Percentiles rank a stretch among this genome's conserved stretches.
Conservation (phyloP, 1,140 invertebrate species). For the Sycobia sp. region DNA sequence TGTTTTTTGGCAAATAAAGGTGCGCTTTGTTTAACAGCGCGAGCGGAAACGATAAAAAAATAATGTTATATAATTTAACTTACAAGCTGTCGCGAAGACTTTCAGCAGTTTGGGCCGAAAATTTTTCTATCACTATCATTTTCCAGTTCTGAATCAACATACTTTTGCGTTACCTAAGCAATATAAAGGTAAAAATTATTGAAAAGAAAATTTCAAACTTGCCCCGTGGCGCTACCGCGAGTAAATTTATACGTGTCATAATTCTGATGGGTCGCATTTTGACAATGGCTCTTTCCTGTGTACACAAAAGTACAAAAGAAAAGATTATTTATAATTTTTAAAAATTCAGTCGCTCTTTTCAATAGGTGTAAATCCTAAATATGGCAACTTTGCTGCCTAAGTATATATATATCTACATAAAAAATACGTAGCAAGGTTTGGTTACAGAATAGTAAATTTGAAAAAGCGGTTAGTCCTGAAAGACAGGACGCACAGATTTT, state of each 20-base stretch:
- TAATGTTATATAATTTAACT: background rate
- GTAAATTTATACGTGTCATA: slow-evolving; percentile 7
- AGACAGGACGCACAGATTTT: background rate
- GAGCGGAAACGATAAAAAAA: background rate
- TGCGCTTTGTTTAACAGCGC: background rate
- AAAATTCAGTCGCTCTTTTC: slow-evolving; percentile 16
- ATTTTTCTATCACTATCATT: background rate
- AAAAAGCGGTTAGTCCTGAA: slow-evolving; percentile 17
- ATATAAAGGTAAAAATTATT: background rate
- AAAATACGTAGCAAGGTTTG: slow-evolving; percentile 1
- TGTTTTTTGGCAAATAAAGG: slow-evolving; percentile 15
- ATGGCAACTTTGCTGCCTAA: slow-evolving; percentile 23
- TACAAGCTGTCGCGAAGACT: slow-evolving; percentile 7
- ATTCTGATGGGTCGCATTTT: slow-evolving; percentile 19
- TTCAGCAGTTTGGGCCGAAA: background rate
- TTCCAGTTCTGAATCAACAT: background rate
- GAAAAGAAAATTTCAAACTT: no score
- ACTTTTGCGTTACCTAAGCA: no score
- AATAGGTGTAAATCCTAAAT: slow-evolving; percentile 24
- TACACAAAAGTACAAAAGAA: slow-evolving; percentile 12
- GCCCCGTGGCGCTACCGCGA: no score
- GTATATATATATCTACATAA: slow-evolving; percentile 13
- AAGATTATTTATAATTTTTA: slow-evolving; percentile 7
- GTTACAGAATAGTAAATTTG: slow-evolving; percentile 14
- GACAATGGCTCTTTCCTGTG: background rate